These are phyloP conservation scores for Paraplagusia blochii DNA, from an alignment of 2,113 vertebrate genomes.

Conservation along the genomic window DNA sequence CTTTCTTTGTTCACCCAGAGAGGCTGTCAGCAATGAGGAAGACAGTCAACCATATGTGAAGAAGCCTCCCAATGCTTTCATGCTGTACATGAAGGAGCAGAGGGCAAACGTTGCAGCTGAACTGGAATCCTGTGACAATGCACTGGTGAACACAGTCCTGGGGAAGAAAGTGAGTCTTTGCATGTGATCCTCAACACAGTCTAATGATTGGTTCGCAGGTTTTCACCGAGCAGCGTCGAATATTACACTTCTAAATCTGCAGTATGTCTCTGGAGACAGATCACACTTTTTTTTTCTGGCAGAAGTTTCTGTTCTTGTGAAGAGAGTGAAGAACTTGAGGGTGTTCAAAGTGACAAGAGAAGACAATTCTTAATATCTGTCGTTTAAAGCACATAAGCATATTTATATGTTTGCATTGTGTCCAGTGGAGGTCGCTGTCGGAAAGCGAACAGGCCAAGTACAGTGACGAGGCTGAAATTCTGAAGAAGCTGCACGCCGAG, in stretches of 20 bases:
- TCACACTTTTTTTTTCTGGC: too few species aligned
- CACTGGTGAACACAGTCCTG: not conserved
- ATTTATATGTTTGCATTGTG: not conserved
- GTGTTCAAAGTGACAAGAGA: too few species aligned
- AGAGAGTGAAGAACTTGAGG: too few species aligned
- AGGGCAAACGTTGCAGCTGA: not conserved
- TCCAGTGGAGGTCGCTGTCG: conserved; percentile 21
- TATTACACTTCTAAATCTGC: too few species aligned
- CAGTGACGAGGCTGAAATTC: not conserved
- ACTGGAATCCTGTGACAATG: not conserved
- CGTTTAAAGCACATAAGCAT: not conserved
- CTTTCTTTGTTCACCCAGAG: too few species aligned
- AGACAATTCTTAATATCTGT: too few species aligned
- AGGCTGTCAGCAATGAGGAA: not conserved
- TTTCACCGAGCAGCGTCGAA: too few species aligned
- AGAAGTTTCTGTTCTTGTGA: not conserved
- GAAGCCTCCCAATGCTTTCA: conserved; percentile 1
- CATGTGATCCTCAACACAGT: not conserved
- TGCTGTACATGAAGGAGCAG: not conserved
- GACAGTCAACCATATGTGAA: not conserved
- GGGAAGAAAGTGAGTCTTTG: not conserved
- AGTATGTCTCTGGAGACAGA: too few species aligned
- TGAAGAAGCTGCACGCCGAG: not conserved
- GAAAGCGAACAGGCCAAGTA: conserved; percentile 1
- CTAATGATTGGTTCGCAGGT: too few species aligned